Evolutionary conservation across 1,140 invertebrate species (phyloP).

Genomic region (Leguminivora glycinivorella): DNA sequence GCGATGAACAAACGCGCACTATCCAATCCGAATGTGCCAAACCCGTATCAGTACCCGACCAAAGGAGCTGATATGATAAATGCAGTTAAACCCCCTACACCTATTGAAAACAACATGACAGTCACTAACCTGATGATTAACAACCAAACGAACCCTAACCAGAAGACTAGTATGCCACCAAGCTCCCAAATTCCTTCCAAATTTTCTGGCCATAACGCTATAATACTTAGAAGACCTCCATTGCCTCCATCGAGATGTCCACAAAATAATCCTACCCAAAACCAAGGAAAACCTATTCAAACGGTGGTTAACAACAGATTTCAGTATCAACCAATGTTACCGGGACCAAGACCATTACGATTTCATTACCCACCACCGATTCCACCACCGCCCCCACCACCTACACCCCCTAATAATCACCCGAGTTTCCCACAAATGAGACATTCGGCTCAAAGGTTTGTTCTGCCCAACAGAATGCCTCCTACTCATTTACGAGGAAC

Average conservation of each 20-base stretch:
- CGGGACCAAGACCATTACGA: neutral
- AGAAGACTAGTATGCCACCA: neutral
- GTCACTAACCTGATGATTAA: neutral
- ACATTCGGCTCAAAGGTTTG: neutral
- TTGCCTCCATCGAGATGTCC: neutral
- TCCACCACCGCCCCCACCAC: neutral
- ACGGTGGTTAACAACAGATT: neutral
- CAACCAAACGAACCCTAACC: neutral
- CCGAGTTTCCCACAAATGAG: neutral
- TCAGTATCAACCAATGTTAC: neutral
- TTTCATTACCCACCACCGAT: neutral
- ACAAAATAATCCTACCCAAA: neutral
- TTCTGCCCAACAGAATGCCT: neutral
- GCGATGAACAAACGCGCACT: neutral
- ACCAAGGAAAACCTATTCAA: neutral
- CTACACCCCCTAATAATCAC: neutral
- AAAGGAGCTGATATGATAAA: neutral
- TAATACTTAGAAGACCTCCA: neutral
- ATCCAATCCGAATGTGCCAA: neutral
- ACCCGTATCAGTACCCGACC: neutral
- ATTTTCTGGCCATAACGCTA: neutral
- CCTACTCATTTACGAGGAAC: neutral
- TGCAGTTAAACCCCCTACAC: neutral
- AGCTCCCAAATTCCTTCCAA: neutral
- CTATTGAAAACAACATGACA: neutral